phyloP scores from a whole-genome alignment of 2,113 vertebrate genomes.

The Glaucidium brasilianum region DNA sequence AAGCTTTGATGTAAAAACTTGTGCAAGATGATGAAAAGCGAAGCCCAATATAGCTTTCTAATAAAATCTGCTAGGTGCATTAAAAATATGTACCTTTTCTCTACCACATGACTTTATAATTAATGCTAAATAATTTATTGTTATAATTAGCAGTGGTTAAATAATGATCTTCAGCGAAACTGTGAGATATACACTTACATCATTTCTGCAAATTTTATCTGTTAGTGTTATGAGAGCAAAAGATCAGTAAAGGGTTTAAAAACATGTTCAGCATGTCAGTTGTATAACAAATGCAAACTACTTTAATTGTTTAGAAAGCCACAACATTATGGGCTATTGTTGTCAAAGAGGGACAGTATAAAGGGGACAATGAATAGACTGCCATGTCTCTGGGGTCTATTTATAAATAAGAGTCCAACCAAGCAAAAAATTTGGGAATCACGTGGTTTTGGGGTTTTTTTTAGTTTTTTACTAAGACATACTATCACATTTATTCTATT shows the following conservation, averaged over 20 bases:
- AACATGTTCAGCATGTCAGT: background rate
- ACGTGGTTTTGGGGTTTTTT: fast-evolving
- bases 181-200: background rate
- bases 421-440: background rate
- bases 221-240: background rate
- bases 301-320: background rate
- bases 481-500: background rate
- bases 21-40: constrained; percentile 13
- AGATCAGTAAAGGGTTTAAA: background rate
- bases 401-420: background rate
- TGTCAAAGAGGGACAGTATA: background rate
- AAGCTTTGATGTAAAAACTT: constrained; percentile 48
- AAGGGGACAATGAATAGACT: background rate
- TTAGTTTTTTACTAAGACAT: background rate
- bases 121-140: background rate
- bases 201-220: background rate
- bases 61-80: constrained; percentile 23
- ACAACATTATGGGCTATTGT: background rate
- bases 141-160: background rate
- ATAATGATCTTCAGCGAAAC: background rate
- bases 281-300: background rate
- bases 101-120: background rate
- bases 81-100: background rate
- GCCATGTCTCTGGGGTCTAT: background rate
- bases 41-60: constrained; percentile 16